A percentile compares a stretch with the other conserved stretches of the same genome.
Conservation (phyloP, 2,113 vertebrate species). For the Petrocephalus microphthalmus region DNA sequence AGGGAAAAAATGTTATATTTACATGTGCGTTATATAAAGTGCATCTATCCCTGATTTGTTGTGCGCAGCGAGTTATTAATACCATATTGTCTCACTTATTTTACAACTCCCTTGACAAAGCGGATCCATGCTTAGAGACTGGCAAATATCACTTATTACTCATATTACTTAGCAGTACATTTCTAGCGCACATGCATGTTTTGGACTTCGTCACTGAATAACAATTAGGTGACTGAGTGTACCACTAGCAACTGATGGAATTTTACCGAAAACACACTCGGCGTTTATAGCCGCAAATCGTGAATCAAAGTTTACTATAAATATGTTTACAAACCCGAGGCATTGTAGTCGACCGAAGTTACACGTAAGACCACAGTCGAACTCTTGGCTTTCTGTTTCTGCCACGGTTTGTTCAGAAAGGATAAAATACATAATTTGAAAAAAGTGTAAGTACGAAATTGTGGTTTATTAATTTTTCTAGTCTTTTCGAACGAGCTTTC, state of each 20-base stretch:
- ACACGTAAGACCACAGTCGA: conserved; percentile 25
- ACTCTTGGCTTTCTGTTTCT: not conserved
- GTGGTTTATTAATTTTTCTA: not conserved
- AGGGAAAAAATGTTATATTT: not conserved
- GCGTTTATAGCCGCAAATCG: conserved; percentile 56
- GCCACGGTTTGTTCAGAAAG: not conserved
- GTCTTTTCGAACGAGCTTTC: not conserved
- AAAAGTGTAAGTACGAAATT: conserved; percentile 50
- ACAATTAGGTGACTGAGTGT: conserved; percentile 67
- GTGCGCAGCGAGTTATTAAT: conserved; percentile 48
- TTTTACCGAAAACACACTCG: conserved; percentile 67
- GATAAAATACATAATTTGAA: conserved; percentile 18
- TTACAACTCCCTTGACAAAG: conserved; percentile 51
- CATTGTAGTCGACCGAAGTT: conserved; percentile 28
- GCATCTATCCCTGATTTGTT: conserved; percentile 12
- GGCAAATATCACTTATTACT: conserved; percentile 68
- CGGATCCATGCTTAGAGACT: conserved; percentile 51
- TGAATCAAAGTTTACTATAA: conserved; percentile 47
- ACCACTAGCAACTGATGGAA: conserved; percentile 68
- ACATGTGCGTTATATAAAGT: not conserved
- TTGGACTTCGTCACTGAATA: conserved; percentile 68
- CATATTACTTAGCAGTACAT: conserved; percentile 67
- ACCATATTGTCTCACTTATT: conserved; percentile 50
- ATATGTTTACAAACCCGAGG: conserved; percentile 24
- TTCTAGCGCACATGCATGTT: conserved; percentile 64